Base-by-base conservation (phyloP, 2,113 vertebrate species). In the Archilochus colubris region DNA sequence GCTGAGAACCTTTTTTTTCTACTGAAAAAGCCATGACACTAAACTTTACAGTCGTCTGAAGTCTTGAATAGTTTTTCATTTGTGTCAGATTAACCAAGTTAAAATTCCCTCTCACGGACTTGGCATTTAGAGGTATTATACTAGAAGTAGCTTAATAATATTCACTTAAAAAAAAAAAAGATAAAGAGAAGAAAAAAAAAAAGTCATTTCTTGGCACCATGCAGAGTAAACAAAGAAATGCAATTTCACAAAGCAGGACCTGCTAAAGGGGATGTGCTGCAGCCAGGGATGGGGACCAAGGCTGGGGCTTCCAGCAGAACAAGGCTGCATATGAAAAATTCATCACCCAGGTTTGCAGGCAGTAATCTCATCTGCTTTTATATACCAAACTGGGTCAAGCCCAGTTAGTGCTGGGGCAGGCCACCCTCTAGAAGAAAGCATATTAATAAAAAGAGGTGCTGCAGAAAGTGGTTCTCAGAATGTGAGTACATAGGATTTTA, bases 21-120 rank as follows among this genome's bases (percentile, higher is more conserved):
- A 30, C 80, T 54, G 79, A 74, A 83, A 93, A 91, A 94, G 73
- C 44, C 57, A 11, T 68, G 80, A 86, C 88, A 86, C 88, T 91
- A 90, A 96, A 95, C 95, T 94, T 93, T 86, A 78, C 68, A 95
- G 93, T 73, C 73, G 43, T 91, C 82, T 91, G 85, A 78, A 81
- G 64, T 82, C 80, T 90, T 83, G 89, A 95, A 93, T 81, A 88
- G 94, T 93, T 95, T 95, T 96, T 96, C 82, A 81, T 95, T 96
- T 91, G 79, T 95, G 90, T 95, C 94, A 91, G 94, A 96, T 96
- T 96, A 95, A 93, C 76, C 73, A 88, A 88, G 79, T 94, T 95
- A 91, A 96, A 96, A 96, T 96, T 95, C 95, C 68, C 79, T 88
- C 93, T 95, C 94, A 94, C n/a, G 69, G 75, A 90, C 79, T 93